Conservation (phyloP, 1,140 invertebrate species). For the Zaprionus vittiger region DNA sequence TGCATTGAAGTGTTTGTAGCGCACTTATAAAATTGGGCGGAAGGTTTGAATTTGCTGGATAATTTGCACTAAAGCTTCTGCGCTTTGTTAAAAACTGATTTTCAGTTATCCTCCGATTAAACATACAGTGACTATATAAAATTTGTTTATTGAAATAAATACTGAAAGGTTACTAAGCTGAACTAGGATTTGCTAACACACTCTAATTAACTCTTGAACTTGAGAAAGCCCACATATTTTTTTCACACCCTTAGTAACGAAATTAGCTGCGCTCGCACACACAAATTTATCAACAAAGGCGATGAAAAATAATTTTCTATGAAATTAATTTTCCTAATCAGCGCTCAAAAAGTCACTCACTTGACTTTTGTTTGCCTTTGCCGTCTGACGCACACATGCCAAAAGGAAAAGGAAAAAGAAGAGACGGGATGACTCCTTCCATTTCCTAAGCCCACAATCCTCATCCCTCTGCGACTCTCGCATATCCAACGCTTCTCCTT, state of each 20-base stretch:
- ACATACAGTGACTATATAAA: neutral
- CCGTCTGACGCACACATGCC: conserved; percentile 49
- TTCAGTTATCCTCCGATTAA: too few relatives aligned
- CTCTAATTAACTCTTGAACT: neutral
- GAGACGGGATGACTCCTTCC: conserved; percentile 26
- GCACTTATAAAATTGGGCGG: too few relatives aligned
- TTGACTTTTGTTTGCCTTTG: conserved; percentile 58
- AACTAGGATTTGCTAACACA: neutral
- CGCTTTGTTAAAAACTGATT: too few relatives aligned
- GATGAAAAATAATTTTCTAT: conserved; percentile 60
- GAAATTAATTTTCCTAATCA: conserved; percentile 78
- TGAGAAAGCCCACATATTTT: neutral
- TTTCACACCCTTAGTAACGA: neutral
- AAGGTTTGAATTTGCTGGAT: too few relatives aligned
- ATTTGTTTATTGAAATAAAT: neutral
- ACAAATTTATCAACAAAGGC: conserved; percentile 39
- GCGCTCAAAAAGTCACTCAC: conserved; percentile 64
- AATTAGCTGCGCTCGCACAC: neutral
- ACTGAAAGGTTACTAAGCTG: neutral
- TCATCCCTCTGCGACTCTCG: conserved; percentile 10
- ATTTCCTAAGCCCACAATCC: conserved; percentile 19
- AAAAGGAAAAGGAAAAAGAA: conserved; percentile 12
- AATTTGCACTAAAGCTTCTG: too few relatives aligned
- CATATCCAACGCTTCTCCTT: neutral
- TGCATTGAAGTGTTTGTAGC: too few relatives aligned